These are phyloP conservation scores for Leptinotarsa undecemlineata DNA, from an alignment of 1,140 invertebrate genomes.

Conservation along the genomic window DNA sequence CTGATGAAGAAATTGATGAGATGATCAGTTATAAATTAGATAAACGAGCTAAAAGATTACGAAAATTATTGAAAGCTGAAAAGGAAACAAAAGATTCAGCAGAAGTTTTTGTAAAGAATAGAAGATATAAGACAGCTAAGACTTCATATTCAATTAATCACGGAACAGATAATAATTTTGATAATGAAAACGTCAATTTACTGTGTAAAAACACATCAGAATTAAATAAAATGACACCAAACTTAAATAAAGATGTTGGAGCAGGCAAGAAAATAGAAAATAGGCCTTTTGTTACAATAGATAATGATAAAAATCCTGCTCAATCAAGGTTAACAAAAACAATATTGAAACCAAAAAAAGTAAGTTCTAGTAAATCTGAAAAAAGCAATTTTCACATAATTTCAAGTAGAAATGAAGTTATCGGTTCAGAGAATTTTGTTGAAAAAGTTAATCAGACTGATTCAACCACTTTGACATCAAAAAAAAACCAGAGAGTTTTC, in stretches of 20 bases:
- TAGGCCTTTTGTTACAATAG: no score
- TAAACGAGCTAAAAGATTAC: slow-evolving; percentile 62
- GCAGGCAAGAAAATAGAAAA: no score
- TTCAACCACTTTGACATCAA: no score
- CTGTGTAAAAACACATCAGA: no score
- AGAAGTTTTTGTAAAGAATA: slow-evolving; percentile 1
- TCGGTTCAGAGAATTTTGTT: neutral
- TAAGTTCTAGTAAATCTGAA: neutral
- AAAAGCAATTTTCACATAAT: neutral
- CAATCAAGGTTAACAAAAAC: no score
- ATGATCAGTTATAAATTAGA: slow-evolving; percentile 60
- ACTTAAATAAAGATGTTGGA: no score
- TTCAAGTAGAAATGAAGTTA: neutral
- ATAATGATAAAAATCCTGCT: no score
- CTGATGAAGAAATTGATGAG: slow-evolving; percentile 60
- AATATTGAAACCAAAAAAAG: neutral
- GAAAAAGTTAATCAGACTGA: no score
- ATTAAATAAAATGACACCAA: no score
- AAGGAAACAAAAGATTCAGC: neutral
- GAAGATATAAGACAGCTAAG: neutral
- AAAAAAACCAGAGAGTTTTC: neutral
- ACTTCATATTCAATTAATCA: slow-evolving; percentile 15
- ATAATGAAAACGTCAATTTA: neutral
- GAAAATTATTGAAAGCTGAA: slow-evolving; percentile 54
- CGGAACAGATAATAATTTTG: slow-evolving; percentile 15